These are phyloP conservation scores for Limnephilus rhombicus DNA, from an alignment of 2,888 invertebrate species.

Conservation along the genomic window DNA sequence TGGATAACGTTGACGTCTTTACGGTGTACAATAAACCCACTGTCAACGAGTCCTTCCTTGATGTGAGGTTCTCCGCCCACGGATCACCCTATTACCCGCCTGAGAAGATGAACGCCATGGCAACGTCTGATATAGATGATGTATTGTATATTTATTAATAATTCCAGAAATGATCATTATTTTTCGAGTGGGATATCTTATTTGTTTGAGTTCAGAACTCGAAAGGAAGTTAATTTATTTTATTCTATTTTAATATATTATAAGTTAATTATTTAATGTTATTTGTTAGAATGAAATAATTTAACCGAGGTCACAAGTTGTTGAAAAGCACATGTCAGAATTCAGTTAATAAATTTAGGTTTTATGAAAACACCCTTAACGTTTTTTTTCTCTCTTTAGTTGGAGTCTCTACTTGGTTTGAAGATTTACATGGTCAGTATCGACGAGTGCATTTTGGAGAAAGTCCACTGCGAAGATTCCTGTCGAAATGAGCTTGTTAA, in stretches of 20 bases:
- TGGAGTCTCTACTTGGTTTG: slow-evolving; percentile 85
- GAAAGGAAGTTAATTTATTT: too few relatives aligned
- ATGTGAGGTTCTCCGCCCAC: slow-evolving; percentile 94
- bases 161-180: neutral
- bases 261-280: too few relatives aligned
- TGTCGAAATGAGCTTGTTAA: slow-evolving; percentile 89
- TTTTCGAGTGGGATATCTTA: neutral
- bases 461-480: slow-evolving; percentile 83
- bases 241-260: too few relatives aligned
- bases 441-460: slow-evolving; percentile 91
- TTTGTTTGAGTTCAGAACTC: neutral
- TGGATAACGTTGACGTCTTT: slow-evolving; percentile 94
- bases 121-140: slow-evolving; percentile 84
- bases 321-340: neutral
- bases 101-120: slow-evolving; percentile 91
- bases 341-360: too few relatives aligned
- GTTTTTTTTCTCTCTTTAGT: slow-evolving; percentile 69
- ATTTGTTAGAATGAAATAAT: too few relatives aligned
- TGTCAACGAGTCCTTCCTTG: slow-evolving; percentile 82
- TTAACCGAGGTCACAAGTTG: too few relatives aligned
- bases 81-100: slow-evolving; percentile 95
- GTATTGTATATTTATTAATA: slow-evolving; percentile 70
- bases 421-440: slow-evolving; percentile 93
- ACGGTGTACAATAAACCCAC: slow-evolving; percentile 87
- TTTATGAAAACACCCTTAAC: too few relatives aligned